These are phyloP conservation scores for Dendrolimus houi DNA, from an alignment of 2,888 invertebrate species.

Conservation along the genomic window DNA sequence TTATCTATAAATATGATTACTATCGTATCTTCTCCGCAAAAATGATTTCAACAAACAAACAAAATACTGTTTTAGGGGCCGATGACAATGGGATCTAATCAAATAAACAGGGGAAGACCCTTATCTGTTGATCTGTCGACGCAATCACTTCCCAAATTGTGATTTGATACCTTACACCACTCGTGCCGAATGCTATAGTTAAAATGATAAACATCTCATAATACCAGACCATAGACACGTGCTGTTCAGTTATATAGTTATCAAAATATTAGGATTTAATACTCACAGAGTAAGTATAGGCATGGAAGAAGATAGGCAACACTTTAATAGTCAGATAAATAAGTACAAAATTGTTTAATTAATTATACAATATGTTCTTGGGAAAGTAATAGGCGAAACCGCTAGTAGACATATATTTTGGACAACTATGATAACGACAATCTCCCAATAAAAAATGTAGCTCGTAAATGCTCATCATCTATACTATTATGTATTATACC, in stretches of 20 bases:
- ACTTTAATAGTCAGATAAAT: too few relatives aligned
- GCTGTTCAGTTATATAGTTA: neutral
- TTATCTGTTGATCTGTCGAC: conserved; percentile 40
- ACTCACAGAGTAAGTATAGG: too few relatives aligned
- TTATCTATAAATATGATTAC: neutral
- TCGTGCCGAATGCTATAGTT: neutral
- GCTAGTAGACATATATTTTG: too few relatives aligned
- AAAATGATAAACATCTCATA: neutral
- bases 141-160: conserved; percentile 57
- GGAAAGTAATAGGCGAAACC: too few relatives aligned
- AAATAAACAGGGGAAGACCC: conserved; percentile 51
- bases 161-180: conserved; percentile 59
- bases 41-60: conserved; percentile 24
- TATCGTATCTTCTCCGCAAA: conserved; percentile 19
- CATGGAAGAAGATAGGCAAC: too few relatives aligned
- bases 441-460: too few relatives aligned
- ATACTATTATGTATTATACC: too few relatives aligned
- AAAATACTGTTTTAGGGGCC: conserved; percentile 40
- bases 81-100: conserved; percentile 45
- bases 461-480: too few relatives aligned
- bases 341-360: too few relatives aligned
- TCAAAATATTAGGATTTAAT: too few relatives aligned
- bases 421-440: too few relatives aligned
- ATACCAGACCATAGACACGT: neutral
- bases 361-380: too few relatives aligned